phyloP scores from a whole-genome alignment of 2,888 invertebrate species.

The Drosophila lutescens region DNA sequence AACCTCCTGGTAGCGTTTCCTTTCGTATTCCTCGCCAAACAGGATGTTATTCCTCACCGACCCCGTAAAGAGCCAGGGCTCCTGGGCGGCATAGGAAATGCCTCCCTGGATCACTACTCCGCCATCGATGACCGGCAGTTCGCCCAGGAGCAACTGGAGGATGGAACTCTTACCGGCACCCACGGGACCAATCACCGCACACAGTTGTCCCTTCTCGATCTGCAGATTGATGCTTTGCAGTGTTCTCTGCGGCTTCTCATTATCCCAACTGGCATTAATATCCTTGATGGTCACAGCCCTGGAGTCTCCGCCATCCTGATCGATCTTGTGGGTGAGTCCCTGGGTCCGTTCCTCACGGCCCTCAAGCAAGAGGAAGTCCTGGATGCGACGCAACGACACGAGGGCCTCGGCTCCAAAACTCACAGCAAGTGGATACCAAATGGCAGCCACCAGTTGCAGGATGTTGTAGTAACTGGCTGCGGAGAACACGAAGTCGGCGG shows the following conservation, averaged over 20 bases:
- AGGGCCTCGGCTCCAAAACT: conserved; percentile 87
- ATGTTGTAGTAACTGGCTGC: conserved; percentile 91
- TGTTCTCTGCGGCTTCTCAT: conserved; percentile 85
- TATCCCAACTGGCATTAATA: conserved; percentile 85
- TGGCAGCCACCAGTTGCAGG: conserved; percentile 87
- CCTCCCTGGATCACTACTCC: conserved; percentile 85
- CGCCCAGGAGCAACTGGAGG: conserved; percentile 86
- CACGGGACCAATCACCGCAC: conserved; percentile 94
- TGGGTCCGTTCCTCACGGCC: conserved; percentile 84
- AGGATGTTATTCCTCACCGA: conserved; percentile 90
- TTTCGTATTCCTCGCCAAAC: conserved; percentile 88
- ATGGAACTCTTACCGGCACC: conserved; percentile 91
- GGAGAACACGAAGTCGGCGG: conserved; percentile 89
- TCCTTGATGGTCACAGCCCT: conserved; percentile 84
- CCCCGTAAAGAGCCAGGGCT: conserved; percentile 88
- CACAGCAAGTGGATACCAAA: conserved; percentile 86
- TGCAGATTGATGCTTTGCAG: conserved; percentile 86
- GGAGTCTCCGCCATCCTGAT: conserved; percentile 57
- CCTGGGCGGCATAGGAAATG: conserved; percentile 88
- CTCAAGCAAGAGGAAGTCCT: conserved; percentile 86
- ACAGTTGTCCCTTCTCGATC: conserved; percentile 87
- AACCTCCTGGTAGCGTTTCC: conserved; percentile 87
- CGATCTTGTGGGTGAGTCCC: conserved; percentile 78
- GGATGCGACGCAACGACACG: conserved; percentile 86
- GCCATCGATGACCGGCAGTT: conserved; percentile 86